Conservation (phyloP, 2,888 invertebrate species). For the Tetranychus piercei region DNA sequence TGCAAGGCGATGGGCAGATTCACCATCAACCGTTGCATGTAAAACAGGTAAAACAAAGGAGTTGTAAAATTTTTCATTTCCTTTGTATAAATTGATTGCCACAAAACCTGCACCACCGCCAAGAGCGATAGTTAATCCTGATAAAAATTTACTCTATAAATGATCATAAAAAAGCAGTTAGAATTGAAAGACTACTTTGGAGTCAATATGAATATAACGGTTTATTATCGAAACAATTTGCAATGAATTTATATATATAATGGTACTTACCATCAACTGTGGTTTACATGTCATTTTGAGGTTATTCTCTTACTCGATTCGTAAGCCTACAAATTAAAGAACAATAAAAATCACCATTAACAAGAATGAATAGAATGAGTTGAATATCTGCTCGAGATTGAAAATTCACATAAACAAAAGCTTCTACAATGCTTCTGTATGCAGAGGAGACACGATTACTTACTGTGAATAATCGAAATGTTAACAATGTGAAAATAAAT, state of each 20-base stretch:
- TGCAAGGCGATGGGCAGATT: constrained; percentile 60
- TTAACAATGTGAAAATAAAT: no score
- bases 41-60: constrained; percentile 46
- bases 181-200: background rate
- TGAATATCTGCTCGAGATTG: no score
- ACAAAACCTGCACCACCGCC: constrained; percentile 48
- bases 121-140: constrained; percentile 44
- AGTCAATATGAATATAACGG: no score
- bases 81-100: constrained; percentile 49
- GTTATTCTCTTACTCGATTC: background rate
- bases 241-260: no score
- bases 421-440: no score
- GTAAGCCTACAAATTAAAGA: background rate
- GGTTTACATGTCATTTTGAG: constrained; percentile 1
- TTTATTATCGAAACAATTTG: background rate
- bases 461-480: no score
- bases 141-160: constrained; percentile 43
- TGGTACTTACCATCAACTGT: background rate
- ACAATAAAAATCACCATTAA: background rate
- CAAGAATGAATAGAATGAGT: background rate
- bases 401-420: no score
- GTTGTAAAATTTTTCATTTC: constrained; percentile 58
- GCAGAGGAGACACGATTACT: no score
- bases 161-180: background rate
- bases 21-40: constrained; percentile 50